These are phyloP conservation scores for Microvelia longipes DNA, from an alignment of 1,140 invertebrate genomes.

Conservation along the genomic window DNA sequence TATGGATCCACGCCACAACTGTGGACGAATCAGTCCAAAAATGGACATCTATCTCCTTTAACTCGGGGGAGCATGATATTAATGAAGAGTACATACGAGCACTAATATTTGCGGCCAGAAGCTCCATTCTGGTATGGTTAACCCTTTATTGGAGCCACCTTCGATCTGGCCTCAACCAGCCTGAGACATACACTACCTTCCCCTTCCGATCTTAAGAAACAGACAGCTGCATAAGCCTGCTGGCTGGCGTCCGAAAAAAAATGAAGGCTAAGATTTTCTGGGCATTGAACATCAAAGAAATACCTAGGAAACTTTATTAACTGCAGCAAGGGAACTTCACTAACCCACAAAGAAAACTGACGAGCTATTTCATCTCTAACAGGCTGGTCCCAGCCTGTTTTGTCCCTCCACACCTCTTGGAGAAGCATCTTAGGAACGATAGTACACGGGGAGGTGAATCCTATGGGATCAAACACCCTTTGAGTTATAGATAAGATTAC, in stretches of 20 bases:
- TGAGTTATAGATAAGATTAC: not conserved
- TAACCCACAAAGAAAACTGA: not conserved
- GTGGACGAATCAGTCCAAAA: slow-evolving; percentile 27
- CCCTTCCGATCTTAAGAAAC: slow-evolving; percentile 16
- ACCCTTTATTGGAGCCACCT: slow-evolving; percentile 25
- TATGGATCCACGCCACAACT: slow-evolving; percentile 27
- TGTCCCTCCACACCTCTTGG: slow-evolving; percentile 20
- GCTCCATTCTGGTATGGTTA: slow-evolving; percentile 28
- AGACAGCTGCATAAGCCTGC: slow-evolving; percentile 23
- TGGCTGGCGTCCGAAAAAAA: slow-evolving; percentile 27
- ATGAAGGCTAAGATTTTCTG: slow-evolving; percentile 19
- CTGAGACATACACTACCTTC: slow-evolving; percentile 2
- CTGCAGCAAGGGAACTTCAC: not conserved
- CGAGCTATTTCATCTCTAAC: not conserved
- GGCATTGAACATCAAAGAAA: not conserved
- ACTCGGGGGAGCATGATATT: slow-evolving; percentile 16
- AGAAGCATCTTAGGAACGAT: slow-evolving; percentile 24
- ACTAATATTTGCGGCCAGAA: slow-evolving; percentile 27
- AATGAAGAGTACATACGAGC: slow-evolving; percentile 18
- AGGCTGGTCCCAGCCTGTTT: slow-evolving; percentile 20
- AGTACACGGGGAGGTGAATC: slow-evolving; percentile 22
- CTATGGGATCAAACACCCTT: slow-evolving; percentile 26
- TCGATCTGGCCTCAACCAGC: slow-evolving; percentile 17
- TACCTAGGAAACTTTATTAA: not conserved
- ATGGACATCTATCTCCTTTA: slow-evolving; percentile 8